A percentile compares a stretch with the other conserved stretches of the same genome.
phyloP scores from a whole-genome alignment of 2,888 invertebrate species.

The Cyrtodaria siliqua region DNA sequence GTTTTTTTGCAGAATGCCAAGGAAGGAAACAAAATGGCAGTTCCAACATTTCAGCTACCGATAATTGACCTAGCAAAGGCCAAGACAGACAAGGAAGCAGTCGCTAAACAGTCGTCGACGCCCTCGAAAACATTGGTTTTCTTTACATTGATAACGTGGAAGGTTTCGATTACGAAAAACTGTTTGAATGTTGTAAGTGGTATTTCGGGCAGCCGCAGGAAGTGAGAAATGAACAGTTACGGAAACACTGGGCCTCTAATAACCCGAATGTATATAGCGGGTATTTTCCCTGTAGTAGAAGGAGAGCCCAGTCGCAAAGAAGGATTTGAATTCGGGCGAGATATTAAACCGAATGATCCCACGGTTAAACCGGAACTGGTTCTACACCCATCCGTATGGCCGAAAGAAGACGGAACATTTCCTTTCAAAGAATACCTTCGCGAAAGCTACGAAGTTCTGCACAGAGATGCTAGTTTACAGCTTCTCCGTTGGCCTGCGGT shows the following conservation, averaged over 20 bases:
- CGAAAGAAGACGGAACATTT: constrained; percentile 62
- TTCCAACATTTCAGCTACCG: constrained; percentile 51
- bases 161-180: constrained; percentile 65
- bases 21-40: neutral
- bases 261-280: constrained; percentile 72
- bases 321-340: constrained; percentile 72
- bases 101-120: constrained; percentile 67
- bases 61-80: constrained; percentile 69
- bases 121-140: constrained; percentile 73
- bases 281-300: constrained; percentile 71
- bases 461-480: constrained; percentile 63
- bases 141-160: constrained; percentile 70
- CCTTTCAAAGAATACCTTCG: constrained; percentile 65
- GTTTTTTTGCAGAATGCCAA: neutral
- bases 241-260: constrained; percentile 66
- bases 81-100: constrained; percentile 45
- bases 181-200: constrained; percentile 64
- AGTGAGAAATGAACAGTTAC: constrained; percentile 54
- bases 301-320: constrained; percentile 72
- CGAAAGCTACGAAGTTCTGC: constrained; percentile 54
- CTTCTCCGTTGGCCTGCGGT: constrained; percentile 68
- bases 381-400: constrained; percentile 73
- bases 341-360: constrained; percentile 60
- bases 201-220: constrained; percentile 67
- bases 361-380: constrained; percentile 65